Conservation (phyloP, 2,113 vertebrate genomes). For the Misgurnus anguillicaudatus region DNA sequence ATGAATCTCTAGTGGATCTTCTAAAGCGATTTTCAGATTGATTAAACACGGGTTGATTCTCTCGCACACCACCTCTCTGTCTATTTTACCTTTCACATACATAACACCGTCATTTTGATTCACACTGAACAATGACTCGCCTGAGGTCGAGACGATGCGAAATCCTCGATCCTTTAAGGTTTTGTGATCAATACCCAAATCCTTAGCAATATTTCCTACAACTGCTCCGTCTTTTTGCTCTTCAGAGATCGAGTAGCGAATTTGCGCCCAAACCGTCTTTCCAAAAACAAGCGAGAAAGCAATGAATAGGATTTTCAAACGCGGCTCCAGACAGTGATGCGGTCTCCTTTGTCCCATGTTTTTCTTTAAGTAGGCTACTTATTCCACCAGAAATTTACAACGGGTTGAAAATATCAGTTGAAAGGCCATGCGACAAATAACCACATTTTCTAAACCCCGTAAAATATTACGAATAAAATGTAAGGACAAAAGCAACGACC, state of each 20-base stretch:
- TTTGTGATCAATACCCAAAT: constrained; percentile 64
- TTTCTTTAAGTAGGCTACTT: neutral
- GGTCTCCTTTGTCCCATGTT: constrained; percentile 52
- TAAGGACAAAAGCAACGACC: too few relatives aligned
- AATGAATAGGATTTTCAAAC: constrained; percentile 1
- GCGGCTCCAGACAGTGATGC: neutral
- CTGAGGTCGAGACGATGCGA: constrained; percentile 56
- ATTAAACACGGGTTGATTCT: constrained; percentile 59
- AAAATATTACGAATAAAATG: too few relatives aligned
- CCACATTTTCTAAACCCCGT: too few relatives aligned
- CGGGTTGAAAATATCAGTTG: neutral
- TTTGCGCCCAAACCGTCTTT: constrained; percentile 49
- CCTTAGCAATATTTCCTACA: constrained; percentile 68
- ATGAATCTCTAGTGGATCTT: constrained; percentile 70
- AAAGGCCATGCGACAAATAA: neutral
- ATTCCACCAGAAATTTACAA: too few relatives aligned
- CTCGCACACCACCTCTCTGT: constrained; percentile 67
- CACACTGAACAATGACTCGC: constrained; percentile 55
- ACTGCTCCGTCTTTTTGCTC: constrained; percentile 61
- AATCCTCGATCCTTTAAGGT: constrained; percentile 58
- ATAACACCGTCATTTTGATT: constrained; percentile 63
- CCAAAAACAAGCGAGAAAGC: constrained; percentile 16
- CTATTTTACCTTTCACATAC: constrained; percentile 61
- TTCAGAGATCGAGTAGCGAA: constrained; percentile 66
- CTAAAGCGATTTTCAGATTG: constrained; percentile 65